Conservation (phyloP, 2,113 vertebrate genomes). For the Urocitellus parryii region DNA sequence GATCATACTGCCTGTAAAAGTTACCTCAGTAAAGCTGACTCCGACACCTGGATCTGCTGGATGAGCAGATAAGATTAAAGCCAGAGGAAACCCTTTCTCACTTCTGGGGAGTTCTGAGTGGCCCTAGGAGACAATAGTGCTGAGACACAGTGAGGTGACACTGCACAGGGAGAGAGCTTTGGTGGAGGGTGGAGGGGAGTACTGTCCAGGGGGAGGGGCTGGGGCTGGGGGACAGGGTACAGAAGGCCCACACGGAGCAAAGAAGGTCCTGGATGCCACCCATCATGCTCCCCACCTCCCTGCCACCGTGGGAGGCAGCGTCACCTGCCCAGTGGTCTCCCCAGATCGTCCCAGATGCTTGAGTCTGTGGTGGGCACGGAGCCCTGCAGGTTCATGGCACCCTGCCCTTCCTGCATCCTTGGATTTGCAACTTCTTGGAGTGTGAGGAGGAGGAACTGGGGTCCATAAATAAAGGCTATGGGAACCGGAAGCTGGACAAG, state of each 20-base stretch:
- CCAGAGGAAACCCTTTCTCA: not conserved
- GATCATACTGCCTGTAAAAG: not conserved
- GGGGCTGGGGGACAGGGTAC: no score
- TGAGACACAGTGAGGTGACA: not conserved
- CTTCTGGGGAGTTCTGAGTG: not conserved
- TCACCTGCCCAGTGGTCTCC: no score
- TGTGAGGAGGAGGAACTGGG: not conserved
- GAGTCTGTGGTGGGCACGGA: fast-evolving
- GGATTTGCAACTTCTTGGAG: not conserved
- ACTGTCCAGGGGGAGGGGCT: fast-evolving
- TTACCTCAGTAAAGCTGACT: not conserved
- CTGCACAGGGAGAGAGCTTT: not conserved
- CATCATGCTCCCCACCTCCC: no score
- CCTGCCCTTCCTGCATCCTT: no score
- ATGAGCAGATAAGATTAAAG: not conserved
- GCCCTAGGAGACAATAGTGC: not conserved
- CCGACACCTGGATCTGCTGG: not conserved
- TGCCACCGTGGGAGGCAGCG: not conserved
- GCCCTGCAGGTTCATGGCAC: not conserved
- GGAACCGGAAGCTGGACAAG: not conserved
- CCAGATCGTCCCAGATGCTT: not conserved
- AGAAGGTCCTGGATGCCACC: no score
- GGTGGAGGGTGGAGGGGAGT: not conserved
- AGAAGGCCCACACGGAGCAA: not conserved
- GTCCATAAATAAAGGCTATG: not conserved